Conservation (phyloP, 2,888 invertebrate genomes). For the Sinodicranocentrus sp. region DNA sequence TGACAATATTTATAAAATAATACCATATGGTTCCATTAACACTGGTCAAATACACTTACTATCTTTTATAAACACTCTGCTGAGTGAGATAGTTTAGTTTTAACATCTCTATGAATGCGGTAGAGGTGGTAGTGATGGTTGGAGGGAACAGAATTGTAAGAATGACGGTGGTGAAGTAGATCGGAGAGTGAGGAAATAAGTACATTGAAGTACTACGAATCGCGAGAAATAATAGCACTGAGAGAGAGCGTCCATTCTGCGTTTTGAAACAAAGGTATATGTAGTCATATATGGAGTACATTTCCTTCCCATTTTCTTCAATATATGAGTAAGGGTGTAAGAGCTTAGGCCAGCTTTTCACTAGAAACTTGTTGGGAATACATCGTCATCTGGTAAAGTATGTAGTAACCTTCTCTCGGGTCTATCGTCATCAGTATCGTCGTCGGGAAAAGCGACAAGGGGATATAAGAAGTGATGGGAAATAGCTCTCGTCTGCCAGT, state of each 20-base stretch:
- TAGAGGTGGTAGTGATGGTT: neutral
- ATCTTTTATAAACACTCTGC: neutral
- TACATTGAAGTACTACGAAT: neutral
- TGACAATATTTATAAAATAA: constrained; percentile 57
- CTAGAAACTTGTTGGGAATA: neutral
- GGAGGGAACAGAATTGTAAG: neutral
- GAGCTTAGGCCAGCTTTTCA: constrained; percentile 26
- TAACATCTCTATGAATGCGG: neutral
- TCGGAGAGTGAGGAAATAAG: neutral
- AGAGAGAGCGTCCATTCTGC: constrained; percentile 20
- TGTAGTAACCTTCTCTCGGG: constrained; percentile 31
- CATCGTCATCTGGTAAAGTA: neutral
- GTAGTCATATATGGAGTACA: constrained; percentile 14
- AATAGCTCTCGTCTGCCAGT: constrained; percentile 58
- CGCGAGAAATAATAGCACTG: constrained; percentile 18
- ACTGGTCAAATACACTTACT: constrained; percentile 35
- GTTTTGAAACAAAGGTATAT: constrained; percentile 19
- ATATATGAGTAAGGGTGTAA: neutral
- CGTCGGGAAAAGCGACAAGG: constrained; percentile 59
- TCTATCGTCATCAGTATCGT: constrained; percentile 58
- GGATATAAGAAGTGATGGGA: constrained; percentile 66
- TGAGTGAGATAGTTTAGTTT: constrained; percentile 11
- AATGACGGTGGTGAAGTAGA: neutral
- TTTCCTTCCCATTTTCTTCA: too few relatives aligned
- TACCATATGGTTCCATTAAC: constrained; percentile 67